Evolutionary conservation across 2,888 invertebrate genomes (phyloP).

Genomic region (Drosophila macrospina): DNA sequence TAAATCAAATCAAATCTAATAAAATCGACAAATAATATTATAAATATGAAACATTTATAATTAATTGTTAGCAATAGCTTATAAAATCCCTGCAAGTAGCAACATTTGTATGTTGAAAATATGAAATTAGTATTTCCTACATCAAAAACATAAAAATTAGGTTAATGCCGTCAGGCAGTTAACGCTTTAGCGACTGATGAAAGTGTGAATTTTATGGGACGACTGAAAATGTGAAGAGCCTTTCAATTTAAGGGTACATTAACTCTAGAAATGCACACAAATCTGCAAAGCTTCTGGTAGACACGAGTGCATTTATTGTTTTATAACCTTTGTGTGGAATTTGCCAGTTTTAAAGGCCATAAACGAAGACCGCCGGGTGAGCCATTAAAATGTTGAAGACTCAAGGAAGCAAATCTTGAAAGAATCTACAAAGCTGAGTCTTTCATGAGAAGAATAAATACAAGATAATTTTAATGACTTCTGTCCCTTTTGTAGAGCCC

Average conservation of each 20-base stretch:
- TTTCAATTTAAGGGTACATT: conserved; percentile 55
- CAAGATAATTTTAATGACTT: not conserved
- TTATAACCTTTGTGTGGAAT: conserved; percentile 36
- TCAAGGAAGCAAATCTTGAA: conserved; percentile 6
- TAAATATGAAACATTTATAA: too few species aligned
- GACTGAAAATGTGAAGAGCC: conserved; percentile 59
- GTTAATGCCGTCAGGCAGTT: conserved; percentile 32
- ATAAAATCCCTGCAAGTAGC: not conserved
- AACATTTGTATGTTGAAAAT: conserved; percentile 4
- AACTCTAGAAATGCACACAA: conserved; percentile 20
- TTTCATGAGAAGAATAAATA: not conserved
- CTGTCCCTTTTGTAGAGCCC: not conserved
- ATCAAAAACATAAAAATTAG: conserved; percentile 41
- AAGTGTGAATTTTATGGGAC: conserved; percentile 70
- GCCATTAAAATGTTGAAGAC: conserved; percentile 28
- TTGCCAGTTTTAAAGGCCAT: conserved; percentile 40
- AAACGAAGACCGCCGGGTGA: conserved; percentile 45
- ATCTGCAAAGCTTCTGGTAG: conserved; percentile 31
- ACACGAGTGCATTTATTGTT: conserved; percentile 37
- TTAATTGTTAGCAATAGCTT: not conserved
- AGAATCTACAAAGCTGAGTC: not conserved
- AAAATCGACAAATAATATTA: not conserved
- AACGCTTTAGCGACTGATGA: conserved; percentile 27
- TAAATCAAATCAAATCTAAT: not conserved
- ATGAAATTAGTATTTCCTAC: conserved; percentile 21